Evolutionary conservation across 2,113 vertebrate genomes (phyloP), one percentile per base, ranked within the genome.

Genomic region (Elachura formosa): DNA sequence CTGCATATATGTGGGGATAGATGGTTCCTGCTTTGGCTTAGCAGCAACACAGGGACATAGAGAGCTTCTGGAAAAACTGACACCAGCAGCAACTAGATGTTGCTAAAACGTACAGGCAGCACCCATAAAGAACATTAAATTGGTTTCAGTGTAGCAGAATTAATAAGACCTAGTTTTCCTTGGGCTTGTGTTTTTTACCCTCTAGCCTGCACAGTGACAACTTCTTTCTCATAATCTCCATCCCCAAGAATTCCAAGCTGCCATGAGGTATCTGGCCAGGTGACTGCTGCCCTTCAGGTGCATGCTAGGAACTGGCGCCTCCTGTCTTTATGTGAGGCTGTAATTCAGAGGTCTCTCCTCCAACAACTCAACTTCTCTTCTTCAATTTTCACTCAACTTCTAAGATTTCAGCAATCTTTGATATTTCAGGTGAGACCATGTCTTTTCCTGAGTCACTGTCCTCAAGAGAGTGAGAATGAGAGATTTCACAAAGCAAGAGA

Each of bases 191-290:
- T 63, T 23, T 36, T 82, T 43, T 78, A 19, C 43, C 48, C n/a
- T 92, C 26, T 34, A 59, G 19, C 20, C 52, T 34, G 67, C 21
- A 82, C 18, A 13, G 7, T 3, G 12, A 64, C 1, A 4, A 7
- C 9, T 75, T 63, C 20, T 48, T 14, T 41, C 22, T 78, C 20
- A 15, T 34, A n/a, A n/a, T 36, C 40, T 82, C 40, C 36, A 55
- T 36, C 45, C 40, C 31, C 71, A 91, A 63, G 9, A 81, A 12
- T 56, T 80, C 59, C 7, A 3, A 89, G 9, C 4, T 69, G 76
- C 14, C 5, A 0, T 3, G 2, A 52, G 6, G 5, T 61, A 4
- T 10, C 28, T 56, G 52, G 40, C 24, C 15, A 58, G 34, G 33
- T 25, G 61, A 24, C 25, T 81, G 51, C 59, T 74, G 41, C 63